These are phyloP conservation scores for Ovibos moschatus DNA, from an alignment of 2,113 vertebrate species.

Conservation along the genomic window DNA sequence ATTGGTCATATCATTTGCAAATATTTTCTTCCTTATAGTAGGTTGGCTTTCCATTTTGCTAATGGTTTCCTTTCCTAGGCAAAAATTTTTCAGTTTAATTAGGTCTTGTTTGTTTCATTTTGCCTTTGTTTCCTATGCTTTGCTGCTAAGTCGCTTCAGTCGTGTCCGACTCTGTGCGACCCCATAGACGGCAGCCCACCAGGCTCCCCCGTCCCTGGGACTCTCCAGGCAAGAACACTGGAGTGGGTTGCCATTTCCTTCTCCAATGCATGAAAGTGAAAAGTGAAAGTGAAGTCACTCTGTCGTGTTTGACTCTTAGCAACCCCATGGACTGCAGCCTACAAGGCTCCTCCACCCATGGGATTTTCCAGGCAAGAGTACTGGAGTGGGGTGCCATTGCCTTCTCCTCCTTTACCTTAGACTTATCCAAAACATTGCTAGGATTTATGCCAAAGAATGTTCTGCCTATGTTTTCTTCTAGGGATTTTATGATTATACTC, in stretches of 20 bases:
- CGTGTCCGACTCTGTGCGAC: accelerated
- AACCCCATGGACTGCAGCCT: no score
- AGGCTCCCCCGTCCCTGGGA: no score
- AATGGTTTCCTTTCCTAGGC: not conserved
- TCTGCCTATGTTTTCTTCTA: not conserved
- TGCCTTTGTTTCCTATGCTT: not conserved
- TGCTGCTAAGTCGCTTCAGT: no score
- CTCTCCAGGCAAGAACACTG: no score
- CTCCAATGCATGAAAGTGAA: no score
- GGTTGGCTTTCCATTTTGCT: not conserved
- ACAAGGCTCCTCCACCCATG: accelerated
- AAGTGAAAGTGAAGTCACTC: no score
- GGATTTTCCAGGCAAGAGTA: no score
- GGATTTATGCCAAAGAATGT: not conserved
- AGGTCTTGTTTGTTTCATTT: not conserved
- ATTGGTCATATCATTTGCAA: not conserved
- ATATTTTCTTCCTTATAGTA: not conserved
- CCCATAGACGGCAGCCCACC: no score
- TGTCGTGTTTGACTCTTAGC: accelerated
- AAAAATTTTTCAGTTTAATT: not conserved
- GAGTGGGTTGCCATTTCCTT: no score
- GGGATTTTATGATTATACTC: not conserved
- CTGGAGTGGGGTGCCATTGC: no score
- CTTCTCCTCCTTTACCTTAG: not conserved
- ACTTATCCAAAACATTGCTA: not conserved